Evolutionary conservation across 2,888 invertebrate genomes (phyloP), one percentile per base, ranked within the genome.

Genomic region (Oegoconia quadripuncta): DNA sequence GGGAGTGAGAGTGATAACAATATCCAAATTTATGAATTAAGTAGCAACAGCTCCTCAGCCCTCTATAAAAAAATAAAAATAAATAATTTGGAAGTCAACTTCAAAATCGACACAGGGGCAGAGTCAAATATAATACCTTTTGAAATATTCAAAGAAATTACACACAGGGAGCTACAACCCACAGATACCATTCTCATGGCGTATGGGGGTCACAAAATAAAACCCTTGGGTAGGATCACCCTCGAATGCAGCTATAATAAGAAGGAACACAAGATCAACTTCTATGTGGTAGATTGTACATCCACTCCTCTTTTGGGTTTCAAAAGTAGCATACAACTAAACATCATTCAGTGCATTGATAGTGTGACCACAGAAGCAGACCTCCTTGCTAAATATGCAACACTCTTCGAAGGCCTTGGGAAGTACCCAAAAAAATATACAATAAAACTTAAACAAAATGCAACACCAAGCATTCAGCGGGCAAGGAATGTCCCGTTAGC

Each of bases 401-500:
- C 20, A 20, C 4, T 8, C 4, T 20, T 20, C 8, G 20, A 20
- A 8, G 20, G 20, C 4, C 8, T 20, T 4, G 20, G 20, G 4
- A 20, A 20, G 8, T 20, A 20, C 8, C 20, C 20, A 4, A 20
- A 20, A 8, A 20, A 20, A 8, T 20, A 20, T 20, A 20, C 4
- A 20, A 20, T 20, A 6, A 20, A 20, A 8, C 20, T 20, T n/a
- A n/a, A n/a, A n/a, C n/a, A n/a, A n/a, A 11, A 25, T 25, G 25
- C 25, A n/a, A 11, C n/a, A 7, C 25, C 25, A 25, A 8, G 25
- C n/a, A 25, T 25, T 25, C 25, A 25, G n/a, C 7, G 25, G n/a
- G 25, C 37, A 6, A 17, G 29, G 25, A 41, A 37, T 29, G 8
- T 41, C 12, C 41, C 41, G 3, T 6, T 37, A 6, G 33, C 37